Percentiles rank a stretch among this genome's conserved stretches.
Conservation (phyloP, 2,113 vertebrate genomes). For the Paradisaea rubra region DNA sequence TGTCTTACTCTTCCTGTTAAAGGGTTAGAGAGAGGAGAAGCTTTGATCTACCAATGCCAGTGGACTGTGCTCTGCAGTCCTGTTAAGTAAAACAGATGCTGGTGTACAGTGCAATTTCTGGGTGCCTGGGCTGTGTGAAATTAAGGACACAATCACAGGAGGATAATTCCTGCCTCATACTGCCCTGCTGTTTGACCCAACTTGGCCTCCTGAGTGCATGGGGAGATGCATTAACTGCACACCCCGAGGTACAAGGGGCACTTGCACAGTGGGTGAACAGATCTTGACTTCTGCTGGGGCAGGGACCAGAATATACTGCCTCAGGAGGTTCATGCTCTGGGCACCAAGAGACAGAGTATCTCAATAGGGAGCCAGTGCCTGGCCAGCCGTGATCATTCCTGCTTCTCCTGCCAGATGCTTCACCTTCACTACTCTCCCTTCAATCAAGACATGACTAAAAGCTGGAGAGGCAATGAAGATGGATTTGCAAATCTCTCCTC, state of each 20-base stretch:
- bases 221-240: background rate
- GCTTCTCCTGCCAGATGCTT: background rate
- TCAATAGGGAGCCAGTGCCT: background rate
- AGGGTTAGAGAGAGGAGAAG: background rate
- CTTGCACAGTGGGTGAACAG: background rate
- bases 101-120: accelerated
- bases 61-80: background rate
- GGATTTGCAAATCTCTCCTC: background rate
- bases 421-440: background rate
- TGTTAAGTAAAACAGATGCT: background rate
- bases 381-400: accelerated
- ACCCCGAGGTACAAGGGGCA: accelerated
- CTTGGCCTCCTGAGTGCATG: background rate
- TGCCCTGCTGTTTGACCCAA: background rate
- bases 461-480: background rate
- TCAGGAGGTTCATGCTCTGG: background rate
- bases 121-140: background rate
- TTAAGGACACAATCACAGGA: background rate
- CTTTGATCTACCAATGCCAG: background rate
- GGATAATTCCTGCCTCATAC: background rate
- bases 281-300: background rate
- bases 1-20: background rate
- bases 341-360: background rate
- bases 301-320: background rate
- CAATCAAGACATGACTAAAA: background rate